Evolutionary conservation across 2,888 invertebrate species (phyloP).

Genomic region (Agriopis aurantiaria): DNA sequence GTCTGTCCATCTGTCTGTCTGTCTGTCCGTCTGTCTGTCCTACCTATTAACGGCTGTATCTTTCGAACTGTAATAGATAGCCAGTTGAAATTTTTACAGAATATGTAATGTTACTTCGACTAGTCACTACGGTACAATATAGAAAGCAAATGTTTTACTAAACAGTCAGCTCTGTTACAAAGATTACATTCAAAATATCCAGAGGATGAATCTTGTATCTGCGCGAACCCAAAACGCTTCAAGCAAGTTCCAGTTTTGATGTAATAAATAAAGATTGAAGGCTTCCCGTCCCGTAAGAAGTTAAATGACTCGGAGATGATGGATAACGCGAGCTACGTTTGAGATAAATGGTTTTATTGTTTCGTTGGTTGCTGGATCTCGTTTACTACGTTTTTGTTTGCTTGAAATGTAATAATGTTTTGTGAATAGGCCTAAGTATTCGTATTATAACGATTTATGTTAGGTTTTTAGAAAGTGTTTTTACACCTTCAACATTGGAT

Average conservation of each 20-base stretch:
- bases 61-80: too few species aligned
- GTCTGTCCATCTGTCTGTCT: too few species aligned
- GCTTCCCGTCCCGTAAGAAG: conserved; percentile 23
- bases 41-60: too few species aligned
- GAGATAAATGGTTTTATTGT: conserved; percentile 31
- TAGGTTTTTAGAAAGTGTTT: background rate
- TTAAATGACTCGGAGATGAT: conserved; percentile 31
- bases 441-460: background rate
- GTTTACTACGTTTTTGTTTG: conserved; percentile 2
- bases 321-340: conserved; percentile 14
- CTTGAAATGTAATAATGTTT: conserved; percentile 6
- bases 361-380: background rate
- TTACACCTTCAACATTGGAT: background rate
- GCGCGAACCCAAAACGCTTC: conserved; percentile 1
- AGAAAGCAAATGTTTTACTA: background rate
- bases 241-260: conserved; percentile 17
- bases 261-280: conserved; percentile 32
- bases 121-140: background rate
- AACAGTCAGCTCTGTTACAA: background rate
- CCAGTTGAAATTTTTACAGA: too few species aligned
- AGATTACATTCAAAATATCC: background rate
- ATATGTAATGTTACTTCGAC: too few species aligned
- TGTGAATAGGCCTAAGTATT: background rate
- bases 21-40: too few species aligned
- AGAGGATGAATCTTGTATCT: background rate